Percentiles rank a stretch among this genome's conserved stretches.
Evolutionary conservation across 2,113 vertebrate genomes (phyloP).

Genomic region (human (Homo sapiens)): GRCh38 chr1:18586501-18587000

Average conservation of each 20-base stretch:
- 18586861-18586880: not conserved
- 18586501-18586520: too few species aligned
- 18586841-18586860: not conserved
- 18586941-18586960: rapidly evolving
- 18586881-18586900: too few species aligned
- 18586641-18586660: not conserved
- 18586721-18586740: rapidly evolving
- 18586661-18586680: rapidly evolving
- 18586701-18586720: rapidly evolving
- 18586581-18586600: not conserved
- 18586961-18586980: not conserved
- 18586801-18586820: rapidly evolving
- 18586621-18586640: not conserved
- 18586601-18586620: not conserved
- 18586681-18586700: not conserved
- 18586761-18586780: rapidly evolving
- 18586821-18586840: rapidly evolving
- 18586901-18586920: not conserved
- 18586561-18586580: not conserved
- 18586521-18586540: too few species aligned
- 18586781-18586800: not conserved
- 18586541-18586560: not conserved
- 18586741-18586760: not conserved
- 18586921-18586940: not conserved
- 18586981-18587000: not conserved